Conservation (phyloP, 2,113 vertebrate species). For the Lasiurus borealis region DNA sequence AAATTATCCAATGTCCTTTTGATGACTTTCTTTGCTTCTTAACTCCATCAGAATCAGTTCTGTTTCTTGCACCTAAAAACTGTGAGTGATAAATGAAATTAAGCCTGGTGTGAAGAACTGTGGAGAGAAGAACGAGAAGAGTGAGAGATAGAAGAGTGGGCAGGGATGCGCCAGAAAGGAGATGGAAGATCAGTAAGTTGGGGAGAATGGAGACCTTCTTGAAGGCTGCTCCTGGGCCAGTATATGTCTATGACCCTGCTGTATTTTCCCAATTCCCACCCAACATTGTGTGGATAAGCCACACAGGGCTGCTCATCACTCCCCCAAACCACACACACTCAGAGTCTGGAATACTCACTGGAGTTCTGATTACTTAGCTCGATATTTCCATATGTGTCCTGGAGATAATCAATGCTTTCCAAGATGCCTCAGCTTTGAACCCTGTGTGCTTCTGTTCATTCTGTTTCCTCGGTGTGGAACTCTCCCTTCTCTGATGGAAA, state of each 20-base stretch:
- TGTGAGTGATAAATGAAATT: neutral
- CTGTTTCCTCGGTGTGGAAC: neutral
- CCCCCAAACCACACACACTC: rapidly evolving
- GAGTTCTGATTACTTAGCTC: neutral
- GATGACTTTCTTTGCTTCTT: slow-evolving; percentile 13
- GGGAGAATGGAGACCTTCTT: neutral
- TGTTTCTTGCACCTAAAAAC: neutral
- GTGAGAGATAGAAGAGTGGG: neutral
- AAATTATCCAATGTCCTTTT: neutral
- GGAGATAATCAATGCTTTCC: slow-evolving; percentile 66
- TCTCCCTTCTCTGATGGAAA: slow-evolving; percentile 15
- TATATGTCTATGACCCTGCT: neutral
- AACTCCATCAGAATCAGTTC: neutral
- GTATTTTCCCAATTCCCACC: neutral
- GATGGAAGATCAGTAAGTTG: neutral
- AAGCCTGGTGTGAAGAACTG: neutral
- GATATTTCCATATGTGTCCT: neutral
- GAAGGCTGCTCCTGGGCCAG: neutral
- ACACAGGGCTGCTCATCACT: neutral
- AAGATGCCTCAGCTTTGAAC: slow-evolving; percentile 1
- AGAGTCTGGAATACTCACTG: neutral
- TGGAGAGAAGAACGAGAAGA: neutral
- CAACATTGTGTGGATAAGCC: neutral
- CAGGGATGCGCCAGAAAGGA: neutral
- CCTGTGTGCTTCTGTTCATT: neutral